Percentiles rank a stretch among this genome's conserved stretches.
Evolutionary conservation across 2,888 invertebrate genomes (phyloP).

Genomic region (Synanthedon vespiformis): DNA sequence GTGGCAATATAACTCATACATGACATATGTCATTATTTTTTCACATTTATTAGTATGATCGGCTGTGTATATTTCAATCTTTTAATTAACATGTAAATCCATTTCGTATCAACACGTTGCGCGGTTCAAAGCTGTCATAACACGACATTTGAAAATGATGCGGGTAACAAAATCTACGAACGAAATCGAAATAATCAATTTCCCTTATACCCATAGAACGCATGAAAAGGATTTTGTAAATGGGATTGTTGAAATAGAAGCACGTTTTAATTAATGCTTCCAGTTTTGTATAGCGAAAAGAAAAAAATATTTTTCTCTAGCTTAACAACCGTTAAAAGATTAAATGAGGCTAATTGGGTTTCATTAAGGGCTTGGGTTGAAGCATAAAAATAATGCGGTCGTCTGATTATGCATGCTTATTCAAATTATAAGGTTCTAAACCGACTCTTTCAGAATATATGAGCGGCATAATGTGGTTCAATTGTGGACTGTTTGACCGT

Average conservation of each 20-base stretch:
- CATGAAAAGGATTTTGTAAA: neutral
- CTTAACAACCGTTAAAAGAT: neutral
- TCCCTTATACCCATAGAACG: neutral
- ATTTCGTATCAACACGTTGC: slow-evolving; percentile 4
- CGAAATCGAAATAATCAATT: neutral
- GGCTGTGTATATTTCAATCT: slow-evolving; percentile 11
- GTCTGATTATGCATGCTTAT: neutral
- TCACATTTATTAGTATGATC: neutral
- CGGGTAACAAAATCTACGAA: neutral
- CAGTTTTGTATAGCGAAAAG: neutral
- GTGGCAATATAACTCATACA: neutral
- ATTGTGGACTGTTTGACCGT: neutral
- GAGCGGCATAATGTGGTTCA: neutral
- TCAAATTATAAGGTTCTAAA: neutral
- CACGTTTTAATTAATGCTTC: neutral
- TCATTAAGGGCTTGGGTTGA: neutral
- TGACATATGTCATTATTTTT: neutral
- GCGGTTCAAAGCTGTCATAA: neutral
- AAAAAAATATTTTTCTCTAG: neutral
- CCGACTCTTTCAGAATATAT: neutral
- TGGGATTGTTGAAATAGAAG: neutral
- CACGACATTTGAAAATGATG: neutral
- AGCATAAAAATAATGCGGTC: neutral
- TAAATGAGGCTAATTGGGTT: neutral
- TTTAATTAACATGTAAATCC: slow-evolving; percentile 33